Percentiles rank a stretch among this genome's conserved stretches.
phyloP scores from a whole-genome alignment of 2,113 vertebrate species.

The Spheniscus mendiculus region DNA sequence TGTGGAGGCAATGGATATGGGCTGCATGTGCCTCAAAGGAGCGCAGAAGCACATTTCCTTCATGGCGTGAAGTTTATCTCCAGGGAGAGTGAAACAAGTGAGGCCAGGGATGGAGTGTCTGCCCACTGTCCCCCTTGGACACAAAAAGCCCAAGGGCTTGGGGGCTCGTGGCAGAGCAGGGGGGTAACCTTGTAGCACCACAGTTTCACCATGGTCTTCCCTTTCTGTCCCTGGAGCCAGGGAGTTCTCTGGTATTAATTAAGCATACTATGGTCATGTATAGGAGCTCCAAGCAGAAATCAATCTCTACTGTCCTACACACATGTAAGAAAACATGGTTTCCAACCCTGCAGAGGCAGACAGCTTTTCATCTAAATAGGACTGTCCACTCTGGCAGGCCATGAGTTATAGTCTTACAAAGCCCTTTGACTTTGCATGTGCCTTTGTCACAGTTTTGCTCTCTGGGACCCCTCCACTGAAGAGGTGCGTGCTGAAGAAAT shows the following conservation, averaged over 20 bases:
- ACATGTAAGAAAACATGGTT: background rate
- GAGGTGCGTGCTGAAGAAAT: background rate
- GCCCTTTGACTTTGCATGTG: background rate
- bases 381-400: background rate
- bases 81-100: accelerated
- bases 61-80: background rate
- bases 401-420: background rate
- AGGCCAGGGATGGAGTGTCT: background rate
- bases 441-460: background rate
- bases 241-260: background rate
- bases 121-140: background rate
- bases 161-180: accelerated
- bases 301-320: background rate
- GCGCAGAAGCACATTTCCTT: background rate
- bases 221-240: background rate
- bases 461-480: background rate
- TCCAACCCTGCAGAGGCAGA: background rate
- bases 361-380: background rate
- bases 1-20: background rate
- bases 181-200: background rate
- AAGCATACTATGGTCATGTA: background rate
- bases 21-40: accelerated
- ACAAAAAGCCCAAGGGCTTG: background rate
- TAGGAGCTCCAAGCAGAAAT: background rate
- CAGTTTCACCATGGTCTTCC: accelerated